A percentile compares a stretch with the other conserved stretches of the same genome.
Conservation (phyloP, 2,113 vertebrate species). For the Dicentrarchus labrax region DNA sequence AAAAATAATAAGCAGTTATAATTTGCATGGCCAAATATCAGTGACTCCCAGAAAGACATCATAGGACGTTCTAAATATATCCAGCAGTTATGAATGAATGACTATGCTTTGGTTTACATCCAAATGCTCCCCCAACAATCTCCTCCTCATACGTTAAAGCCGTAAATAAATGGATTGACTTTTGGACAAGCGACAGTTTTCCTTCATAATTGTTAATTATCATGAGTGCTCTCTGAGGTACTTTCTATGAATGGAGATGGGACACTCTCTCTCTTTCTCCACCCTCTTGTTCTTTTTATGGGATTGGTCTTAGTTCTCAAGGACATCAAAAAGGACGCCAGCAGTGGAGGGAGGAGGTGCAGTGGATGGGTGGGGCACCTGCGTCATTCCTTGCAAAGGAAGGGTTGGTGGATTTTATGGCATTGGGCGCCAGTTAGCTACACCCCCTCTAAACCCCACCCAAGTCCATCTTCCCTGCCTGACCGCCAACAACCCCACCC, state of each 20-base stretch:
- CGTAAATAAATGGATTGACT: conserved; percentile 79
- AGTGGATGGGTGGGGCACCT: conserved; percentile 61
- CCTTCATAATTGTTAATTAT: conserved; percentile 84
- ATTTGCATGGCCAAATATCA: conserved; percentile 11
- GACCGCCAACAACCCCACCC: conserved; percentile 53
- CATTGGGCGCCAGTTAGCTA: conserved; percentile 46
- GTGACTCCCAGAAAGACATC: conserved; percentile 35
- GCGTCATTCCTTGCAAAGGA: conserved; percentile 68
- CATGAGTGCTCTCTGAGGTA: conserved; percentile 80
- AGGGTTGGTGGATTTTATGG: conserved; percentile 53
- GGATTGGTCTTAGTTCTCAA: conserved; percentile 81
- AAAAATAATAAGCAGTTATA: not conserved
- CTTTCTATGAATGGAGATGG: conserved; percentile 77
- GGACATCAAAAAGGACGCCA: conserved; percentile 77
- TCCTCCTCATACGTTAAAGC: conserved; percentile 26
- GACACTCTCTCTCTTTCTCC: conserved; percentile 45
- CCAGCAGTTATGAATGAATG: conserved; percentile 38
- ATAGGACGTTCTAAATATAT: conserved; percentile 60
- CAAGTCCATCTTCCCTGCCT: conserved; percentile 48
- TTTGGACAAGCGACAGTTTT: conserved; percentile 73
- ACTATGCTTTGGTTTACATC: conserved; percentile 58
- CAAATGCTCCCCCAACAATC: conserved; percentile 52
- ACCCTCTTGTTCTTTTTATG: conserved; percentile 72
- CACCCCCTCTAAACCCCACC: conserved; percentile 33
- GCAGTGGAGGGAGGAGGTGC: conserved; percentile 55